phyloP scores from a whole-genome alignment of 2,888 invertebrate species.

The Autographa pulchrina region DNA sequence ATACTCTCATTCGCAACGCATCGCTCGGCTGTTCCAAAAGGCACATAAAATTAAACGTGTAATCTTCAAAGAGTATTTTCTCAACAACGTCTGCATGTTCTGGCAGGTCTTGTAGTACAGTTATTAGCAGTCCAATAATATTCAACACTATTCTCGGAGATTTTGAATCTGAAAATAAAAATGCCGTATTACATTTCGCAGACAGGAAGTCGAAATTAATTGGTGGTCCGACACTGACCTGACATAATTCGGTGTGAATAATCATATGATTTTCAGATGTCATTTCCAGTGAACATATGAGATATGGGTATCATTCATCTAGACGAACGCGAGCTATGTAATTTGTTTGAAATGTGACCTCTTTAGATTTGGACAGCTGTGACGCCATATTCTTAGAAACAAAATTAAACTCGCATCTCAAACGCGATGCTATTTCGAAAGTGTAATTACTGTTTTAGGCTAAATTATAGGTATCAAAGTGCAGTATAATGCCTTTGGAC shows the following conservation, averaged over 20 bases:
- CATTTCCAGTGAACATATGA: constrained; percentile 26
- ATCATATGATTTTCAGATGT: constrained; percentile 41
- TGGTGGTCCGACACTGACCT: constrained; percentile 27
- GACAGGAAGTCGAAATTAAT: constrained; percentile 42
- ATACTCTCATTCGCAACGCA: constrained; percentile 90
- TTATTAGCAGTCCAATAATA: constrained; percentile 92
- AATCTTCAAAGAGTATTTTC: constrained; percentile 90
- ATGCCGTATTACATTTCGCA: not conserved
- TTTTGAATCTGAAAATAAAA: constrained; percentile 82
- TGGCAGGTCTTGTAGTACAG: constrained; percentile 92
- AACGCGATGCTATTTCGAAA: constrained; percentile 5
- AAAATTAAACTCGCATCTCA: constrained; percentile 14
- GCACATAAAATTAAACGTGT: constrained; percentile 85
- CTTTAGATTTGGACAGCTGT: constrained; percentile 21
- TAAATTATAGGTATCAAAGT: not conserved
- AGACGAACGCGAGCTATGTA: constrained; percentile 15
- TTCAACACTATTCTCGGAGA: constrained; percentile 91
- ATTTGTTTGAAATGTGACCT: constrained; percentile 46
- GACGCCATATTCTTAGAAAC: constrained; percentile 26
- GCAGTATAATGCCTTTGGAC: not conserved
- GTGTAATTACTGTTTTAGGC: not conserved
- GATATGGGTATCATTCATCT: constrained; percentile 34
- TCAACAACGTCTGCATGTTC: constrained; percentile 94
- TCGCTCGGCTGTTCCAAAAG: constrained; percentile 90
- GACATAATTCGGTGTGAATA: constrained; percentile 45